Conservation (phyloP, 2,797 vertebrate species). For the Loris lydekkerianus region DNA sequence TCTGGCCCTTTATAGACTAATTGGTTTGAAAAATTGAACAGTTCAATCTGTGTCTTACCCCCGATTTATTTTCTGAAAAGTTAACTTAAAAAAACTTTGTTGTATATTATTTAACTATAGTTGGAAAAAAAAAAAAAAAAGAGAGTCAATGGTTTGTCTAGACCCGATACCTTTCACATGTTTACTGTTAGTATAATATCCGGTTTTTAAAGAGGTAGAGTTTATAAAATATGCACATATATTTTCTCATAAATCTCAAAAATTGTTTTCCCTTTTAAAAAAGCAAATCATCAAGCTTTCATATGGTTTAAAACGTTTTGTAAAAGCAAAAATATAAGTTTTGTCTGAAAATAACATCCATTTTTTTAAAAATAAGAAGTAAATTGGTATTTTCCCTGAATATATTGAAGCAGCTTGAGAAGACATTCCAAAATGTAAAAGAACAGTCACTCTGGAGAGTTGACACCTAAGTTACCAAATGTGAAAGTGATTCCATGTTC, state of each 20-base stretch:
- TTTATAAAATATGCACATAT: neutral
- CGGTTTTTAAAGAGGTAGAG: neutral
- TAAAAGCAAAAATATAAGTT: conserved; percentile 20
- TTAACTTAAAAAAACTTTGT: conserved; percentile 9
- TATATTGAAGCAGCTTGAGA: neutral
- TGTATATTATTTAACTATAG: neutral
- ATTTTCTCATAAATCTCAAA: neutral
- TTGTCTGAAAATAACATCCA: conserved; percentile 44
- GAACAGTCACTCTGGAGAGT: neutral
- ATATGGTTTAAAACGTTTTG: neutral
- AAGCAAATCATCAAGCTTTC: conserved; percentile 32
- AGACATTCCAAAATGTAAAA: neutral
- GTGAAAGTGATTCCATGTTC: neutral
- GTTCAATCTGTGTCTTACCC: neutral
- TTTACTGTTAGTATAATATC: neutral
- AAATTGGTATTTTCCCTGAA: neutral
- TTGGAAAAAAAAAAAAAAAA: conserved; percentile 34
- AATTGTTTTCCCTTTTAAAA: neutral
- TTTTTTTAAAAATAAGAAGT: conserved; percentile 7
- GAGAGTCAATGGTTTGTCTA: neutral
- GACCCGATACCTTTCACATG: neutral
- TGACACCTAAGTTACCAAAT: conserved; percentile 27
- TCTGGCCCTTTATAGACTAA: neutral
- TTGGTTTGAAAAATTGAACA: neutral
- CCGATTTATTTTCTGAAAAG: conserved; percentile 57